Conservation (phyloP, 2,797 vertebrate genomes). For the Anomalospiza imberbis region DNA sequence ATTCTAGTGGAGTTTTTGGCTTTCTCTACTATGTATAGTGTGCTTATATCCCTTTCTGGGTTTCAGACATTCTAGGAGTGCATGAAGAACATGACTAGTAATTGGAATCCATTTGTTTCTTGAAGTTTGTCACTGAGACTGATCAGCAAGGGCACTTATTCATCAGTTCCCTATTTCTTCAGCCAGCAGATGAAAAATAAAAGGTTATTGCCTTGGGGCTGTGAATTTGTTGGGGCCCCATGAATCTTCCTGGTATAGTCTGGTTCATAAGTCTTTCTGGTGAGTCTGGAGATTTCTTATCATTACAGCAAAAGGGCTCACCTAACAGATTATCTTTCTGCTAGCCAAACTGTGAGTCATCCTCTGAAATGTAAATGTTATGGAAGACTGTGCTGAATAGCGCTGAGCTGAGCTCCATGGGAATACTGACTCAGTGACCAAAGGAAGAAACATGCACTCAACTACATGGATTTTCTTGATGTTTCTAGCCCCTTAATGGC, state of each 20-base stretch:
- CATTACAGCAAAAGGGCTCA: neutral
- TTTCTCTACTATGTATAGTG: neutral
- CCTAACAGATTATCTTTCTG: neutral
- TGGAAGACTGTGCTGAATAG: neutral
- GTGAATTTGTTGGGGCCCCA: neutral
- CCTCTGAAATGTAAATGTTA: neutral
- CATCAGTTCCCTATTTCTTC: neutral
- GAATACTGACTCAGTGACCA: neutral
- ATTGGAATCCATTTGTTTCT: neutral
- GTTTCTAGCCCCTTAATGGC: neutral
- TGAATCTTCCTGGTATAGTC: neutral
- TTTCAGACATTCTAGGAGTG: neutral
- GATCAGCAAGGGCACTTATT: neutral
- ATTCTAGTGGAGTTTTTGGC: neutral
- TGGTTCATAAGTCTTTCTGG: neutral
- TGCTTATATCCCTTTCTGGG: neutral
- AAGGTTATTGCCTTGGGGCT: neutral
- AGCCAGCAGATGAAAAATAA: neutral
- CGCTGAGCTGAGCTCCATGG: neutral
- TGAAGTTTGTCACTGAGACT: neutral
- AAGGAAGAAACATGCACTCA: neutral
- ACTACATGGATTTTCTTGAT: neutral
- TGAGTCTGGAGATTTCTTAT: neutral
- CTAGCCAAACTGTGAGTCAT: neutral
- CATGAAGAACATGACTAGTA: neutral